Evolutionary conservation across 35 echinoderm and acorn worm genomes (phyloP).

Genomic region (Apostichopus japonicus): DNA sequence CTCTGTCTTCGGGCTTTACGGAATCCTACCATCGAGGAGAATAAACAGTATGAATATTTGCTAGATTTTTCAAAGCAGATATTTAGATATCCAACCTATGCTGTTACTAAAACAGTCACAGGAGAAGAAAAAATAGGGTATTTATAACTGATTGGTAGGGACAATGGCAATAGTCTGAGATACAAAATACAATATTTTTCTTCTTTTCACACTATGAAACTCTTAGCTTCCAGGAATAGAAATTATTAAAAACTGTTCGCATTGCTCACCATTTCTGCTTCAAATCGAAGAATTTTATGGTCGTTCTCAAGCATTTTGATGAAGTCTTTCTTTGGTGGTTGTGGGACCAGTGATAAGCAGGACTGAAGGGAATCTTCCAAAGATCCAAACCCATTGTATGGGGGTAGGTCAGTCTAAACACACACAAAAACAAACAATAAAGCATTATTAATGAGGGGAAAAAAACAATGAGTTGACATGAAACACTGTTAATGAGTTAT

Average conservation of each 20-base stretch:
- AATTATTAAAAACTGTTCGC: neutral
- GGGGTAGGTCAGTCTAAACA: slow-evolving; percentile 67
- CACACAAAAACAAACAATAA: neutral
- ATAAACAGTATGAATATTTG: neutral
- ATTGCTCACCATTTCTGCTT: slow-evolving; percentile 88
- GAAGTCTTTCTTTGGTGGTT: slow-evolving; percentile 99
- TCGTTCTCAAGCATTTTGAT: slow-evolving; percentile 99
- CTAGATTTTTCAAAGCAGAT: neutral
- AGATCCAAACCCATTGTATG: slow-evolving; percentile 98
- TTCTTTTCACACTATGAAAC: too few species aligned
- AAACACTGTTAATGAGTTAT: too few species aligned
- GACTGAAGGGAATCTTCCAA: slow-evolving; percentile 95
- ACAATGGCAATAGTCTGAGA: too few species aligned
- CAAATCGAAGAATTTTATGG: slow-evolving; percentile 96
- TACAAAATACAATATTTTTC: too few species aligned
- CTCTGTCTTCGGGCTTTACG: slow-evolving; percentile 90
- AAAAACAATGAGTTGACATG: too few species aligned
- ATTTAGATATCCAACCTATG: neutral
- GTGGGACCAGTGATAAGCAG: slow-evolving; percentile 93
- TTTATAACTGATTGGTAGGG: neutral
- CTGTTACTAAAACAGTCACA: neutral
- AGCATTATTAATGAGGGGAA: neutral
- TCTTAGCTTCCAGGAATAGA: neutral
- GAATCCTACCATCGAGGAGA: slow-evolving; percentile 73
- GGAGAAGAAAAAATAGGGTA: neutral